These are phyloP conservation scores for Ia io DNA, from an alignment of 2,113 vertebrate species.

Conservation along the genomic window DNA sequence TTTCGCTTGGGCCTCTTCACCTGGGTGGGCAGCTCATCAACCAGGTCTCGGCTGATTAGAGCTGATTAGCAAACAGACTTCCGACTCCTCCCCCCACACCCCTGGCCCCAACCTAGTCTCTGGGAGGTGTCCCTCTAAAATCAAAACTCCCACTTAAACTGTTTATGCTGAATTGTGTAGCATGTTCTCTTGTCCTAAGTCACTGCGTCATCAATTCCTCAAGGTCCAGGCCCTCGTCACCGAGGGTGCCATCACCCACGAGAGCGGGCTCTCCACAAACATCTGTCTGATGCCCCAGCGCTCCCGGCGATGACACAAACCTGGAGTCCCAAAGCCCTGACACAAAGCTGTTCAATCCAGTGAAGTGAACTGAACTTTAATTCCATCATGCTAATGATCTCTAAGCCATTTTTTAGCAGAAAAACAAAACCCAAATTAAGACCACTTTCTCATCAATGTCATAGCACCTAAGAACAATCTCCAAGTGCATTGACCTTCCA, in stretches of 20 bases:
- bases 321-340: neutral
- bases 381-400: neutral
- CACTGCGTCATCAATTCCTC: neutral
- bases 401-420: neutral
- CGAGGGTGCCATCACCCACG: neutral
- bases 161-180: rapidly evolving
- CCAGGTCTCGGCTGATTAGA: neutral
- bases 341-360: neutral
- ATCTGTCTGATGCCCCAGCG: neutral
- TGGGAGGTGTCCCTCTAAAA: neutral
- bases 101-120: rapidly evolving
- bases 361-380: neutral
- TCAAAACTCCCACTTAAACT: neutral
- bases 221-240: neutral
- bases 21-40: neutral
- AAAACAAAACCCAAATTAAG: constrained; percentile 3
- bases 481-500: neutral
- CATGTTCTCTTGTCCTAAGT: neutral
- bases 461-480: neutral
- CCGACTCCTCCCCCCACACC: rapidly evolving
- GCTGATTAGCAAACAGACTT: too few relatives aligned
- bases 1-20: neutral
- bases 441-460: neutral
- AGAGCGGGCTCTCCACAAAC: neutral
- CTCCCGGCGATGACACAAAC: neutral